Conservation (phyloP, 1,140 invertebrate genomes). For the Pygmarrhopalites habei region DNA sequence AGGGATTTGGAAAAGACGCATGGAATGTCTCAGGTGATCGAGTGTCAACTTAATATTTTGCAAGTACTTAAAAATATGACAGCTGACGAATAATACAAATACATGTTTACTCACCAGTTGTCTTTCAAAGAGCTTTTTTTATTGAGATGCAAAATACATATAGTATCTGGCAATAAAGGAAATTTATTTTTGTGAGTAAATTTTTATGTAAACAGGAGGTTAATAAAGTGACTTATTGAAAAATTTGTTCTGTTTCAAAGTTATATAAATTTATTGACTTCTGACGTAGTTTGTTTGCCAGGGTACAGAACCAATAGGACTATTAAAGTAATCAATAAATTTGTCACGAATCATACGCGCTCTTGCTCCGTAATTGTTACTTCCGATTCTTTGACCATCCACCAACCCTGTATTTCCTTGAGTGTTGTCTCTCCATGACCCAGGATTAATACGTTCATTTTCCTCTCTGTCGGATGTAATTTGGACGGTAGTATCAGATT, state of each 20-base stretch:
- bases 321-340: conserved; percentile 16
- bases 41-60: too few relatives aligned
- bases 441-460: not conserved
- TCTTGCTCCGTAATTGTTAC: conserved; percentile 1
- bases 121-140: too few relatives aligned
- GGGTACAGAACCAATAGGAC: not conserved
- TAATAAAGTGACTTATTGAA: too few relatives aligned
- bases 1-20: too few relatives aligned
- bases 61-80: too few relatives aligned
- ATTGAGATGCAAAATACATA: too few relatives aligned
- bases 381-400: not conserved
- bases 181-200: too few relatives aligned
- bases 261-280: not conserved
- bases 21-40: too few relatives aligned
- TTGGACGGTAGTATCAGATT: not conserved
- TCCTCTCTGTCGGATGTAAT: conserved; percentile 3
- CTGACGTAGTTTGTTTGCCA: not conserved
- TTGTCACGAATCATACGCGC: not conserved
- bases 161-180: too few relatives aligned
- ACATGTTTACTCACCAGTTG: too few relatives aligned
- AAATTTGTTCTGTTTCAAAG: not conserved
- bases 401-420: not conserved
- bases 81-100: too few relatives aligned
- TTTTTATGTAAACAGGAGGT: too few relatives aligned
- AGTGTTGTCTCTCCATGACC: conserved; percentile 11